Conservation (phyloP, 2,888 invertebrate genomes). For the Drosophila anomelani region DNA sequence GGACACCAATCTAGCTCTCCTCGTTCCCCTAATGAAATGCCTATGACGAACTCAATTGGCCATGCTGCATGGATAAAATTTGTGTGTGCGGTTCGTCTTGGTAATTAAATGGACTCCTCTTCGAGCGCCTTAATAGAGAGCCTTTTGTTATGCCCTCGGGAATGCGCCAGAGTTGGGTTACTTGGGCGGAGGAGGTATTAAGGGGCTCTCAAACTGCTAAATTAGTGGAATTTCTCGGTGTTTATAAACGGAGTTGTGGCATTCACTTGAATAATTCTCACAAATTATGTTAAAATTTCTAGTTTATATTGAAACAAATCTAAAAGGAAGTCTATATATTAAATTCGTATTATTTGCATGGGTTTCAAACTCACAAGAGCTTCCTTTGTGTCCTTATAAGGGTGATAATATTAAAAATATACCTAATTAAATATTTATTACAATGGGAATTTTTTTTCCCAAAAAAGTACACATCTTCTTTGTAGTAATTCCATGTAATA, state of each 20-base stretch:
- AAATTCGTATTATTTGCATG: not conserved
- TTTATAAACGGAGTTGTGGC: constrained; percentile 1
- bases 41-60: constrained; percentile 52
- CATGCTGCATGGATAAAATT: constrained; percentile 45
- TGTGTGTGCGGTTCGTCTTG: constrained; percentile 44
- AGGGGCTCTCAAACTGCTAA: constrained; percentile 15
- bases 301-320: not conserved
- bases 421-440: not conserved
- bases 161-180: constrained; percentile 28
- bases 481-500: not conserved
- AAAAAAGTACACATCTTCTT: not conserved
- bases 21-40: constrained; percentile 12
- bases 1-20: not conserved
- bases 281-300: not conserved
- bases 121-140: constrained; percentile 30
- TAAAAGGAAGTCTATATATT: too few species aligned
- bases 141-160: constrained; percentile 36
- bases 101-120: constrained; percentile 50
- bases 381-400: not conserved
- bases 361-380: too few species aligned
- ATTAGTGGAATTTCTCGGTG: constrained; percentile 18
- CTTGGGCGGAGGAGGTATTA: constrained; percentile 1
- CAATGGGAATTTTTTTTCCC: not conserved
- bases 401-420: not conserved
- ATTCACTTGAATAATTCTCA: not conserved